Percentiles rank a stretch among this genome's conserved stretches.
These are phyloP conservation scores for Gymnogyps californianus DNA, from an alignment of 2,113 vertebrate genomes.

Conservation along the genomic window DNA sequence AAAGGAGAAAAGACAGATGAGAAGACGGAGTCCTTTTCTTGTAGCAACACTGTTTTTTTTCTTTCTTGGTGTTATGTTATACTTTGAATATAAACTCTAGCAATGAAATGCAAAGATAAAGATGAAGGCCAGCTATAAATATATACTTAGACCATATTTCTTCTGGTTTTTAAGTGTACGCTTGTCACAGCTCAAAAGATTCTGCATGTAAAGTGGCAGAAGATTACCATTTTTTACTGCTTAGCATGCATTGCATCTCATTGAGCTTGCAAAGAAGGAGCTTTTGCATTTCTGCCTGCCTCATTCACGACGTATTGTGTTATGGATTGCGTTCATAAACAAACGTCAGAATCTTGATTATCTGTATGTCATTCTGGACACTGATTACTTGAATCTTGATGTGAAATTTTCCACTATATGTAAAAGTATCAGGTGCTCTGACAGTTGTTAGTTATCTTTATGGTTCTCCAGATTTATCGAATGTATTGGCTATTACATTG, in stretches of 20 bases:
- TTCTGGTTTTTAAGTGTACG: slow-evolving; percentile 4
- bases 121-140: slow-evolving; percentile 53
- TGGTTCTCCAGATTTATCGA: background rate
- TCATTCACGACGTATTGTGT: background rate
- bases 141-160: slow-evolving; percentile 38
- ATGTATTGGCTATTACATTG: background rate
- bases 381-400: background rate
- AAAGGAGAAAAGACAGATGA: background rate
- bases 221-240: slow-evolving; percentile 34
- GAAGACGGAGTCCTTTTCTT: background rate
- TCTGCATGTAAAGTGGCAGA: slow-evolving; percentile 24
- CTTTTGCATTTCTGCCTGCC: background rate
- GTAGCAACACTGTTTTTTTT: background rate
- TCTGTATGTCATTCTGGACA: background rate
- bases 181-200: slow-evolving; percentile 32
- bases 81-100: slow-evolving; percentile 29
- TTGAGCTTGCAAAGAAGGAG: background rate
- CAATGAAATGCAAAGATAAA: slow-evolving; percentile 39
- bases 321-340: background rate
- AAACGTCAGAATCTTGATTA: background rate
- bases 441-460: background rate
- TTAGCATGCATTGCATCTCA: slow-evolving; percentile 11
- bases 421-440: background rate
- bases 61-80: background rate
- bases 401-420: background rate